Base-by-base conservation (phyloP, 2,113 vertebrate genomes). In the Erpornis zantholeuca region DNA sequence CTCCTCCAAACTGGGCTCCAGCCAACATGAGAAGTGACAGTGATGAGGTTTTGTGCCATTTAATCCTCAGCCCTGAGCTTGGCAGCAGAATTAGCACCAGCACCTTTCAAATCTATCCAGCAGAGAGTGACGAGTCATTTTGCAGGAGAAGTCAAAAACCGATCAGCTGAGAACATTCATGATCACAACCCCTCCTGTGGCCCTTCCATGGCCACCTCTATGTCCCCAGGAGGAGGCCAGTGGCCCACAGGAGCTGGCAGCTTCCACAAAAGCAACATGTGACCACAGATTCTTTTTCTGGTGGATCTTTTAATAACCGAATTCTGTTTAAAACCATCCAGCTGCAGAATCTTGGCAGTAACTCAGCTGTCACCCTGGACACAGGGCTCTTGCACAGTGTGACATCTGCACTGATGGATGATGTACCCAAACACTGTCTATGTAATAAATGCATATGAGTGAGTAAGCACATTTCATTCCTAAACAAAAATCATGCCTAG, bases 281-380 rank as follows among this genome's bases (percentile, higher is more conserved):
- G 7, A 45, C 9, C 6, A 24, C 57, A 29, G 82, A 70, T 86
- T 44, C 85, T 69, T 77, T 83, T 83, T 81, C 71, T 90, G 64
- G 56, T 65, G 90, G 53, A 82, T 89, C 77, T 84, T 31, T 92
- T 78, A 29, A 8, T 64, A 68, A 82, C 35, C 63, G 72, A 91
- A 65, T 56, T 88, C 92, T 79, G 65, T 90, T 92, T 96, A 91
- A 97, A 93, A 77, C 57, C 5, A 0, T 71, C 92, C 96, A 96
- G 91, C 95, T 97, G 90, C 85, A 85, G 88, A 79, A 77, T 82
- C 54, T 91, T 95, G 97, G 96, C 83, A 77, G 88, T 92, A 88
- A 72, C 90, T 93, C 94, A 86, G 94, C 38, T 93, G 95, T 88
- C 94, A 42, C 78, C 69, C 88, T 69, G 94, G 79, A 70, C 66